These are phyloP conservation scores for Habrosyne pyritoides DNA, from an alignment of 2,888 invertebrate genomes.

Conservation along the genomic window DNA sequence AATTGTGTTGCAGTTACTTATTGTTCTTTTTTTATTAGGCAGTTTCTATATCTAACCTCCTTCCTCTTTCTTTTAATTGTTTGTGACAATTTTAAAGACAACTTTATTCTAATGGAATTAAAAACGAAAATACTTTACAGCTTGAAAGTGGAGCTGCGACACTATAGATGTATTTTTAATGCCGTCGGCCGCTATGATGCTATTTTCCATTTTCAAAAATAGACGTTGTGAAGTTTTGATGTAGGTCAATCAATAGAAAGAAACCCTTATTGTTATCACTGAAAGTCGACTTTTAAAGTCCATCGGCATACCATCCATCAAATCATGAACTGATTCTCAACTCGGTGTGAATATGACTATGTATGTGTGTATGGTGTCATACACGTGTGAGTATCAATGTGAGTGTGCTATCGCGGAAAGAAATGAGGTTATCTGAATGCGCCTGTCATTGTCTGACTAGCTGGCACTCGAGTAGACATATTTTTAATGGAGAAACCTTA, in stretches of 20 bases:
- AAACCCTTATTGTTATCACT: background rate
- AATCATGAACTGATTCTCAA: slow-evolving; percentile 12
- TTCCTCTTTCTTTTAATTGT: too few relatives aligned
- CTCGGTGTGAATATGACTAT: slow-evolving; percentile 7
- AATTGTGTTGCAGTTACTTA: background rate
- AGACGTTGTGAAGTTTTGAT: background rate
- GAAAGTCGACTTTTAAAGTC: background rate
- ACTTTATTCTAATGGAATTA: too few relatives aligned
- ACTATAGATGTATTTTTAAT: background rate
- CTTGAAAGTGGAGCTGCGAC: too few relatives aligned
- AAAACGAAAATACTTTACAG: too few relatives aligned
- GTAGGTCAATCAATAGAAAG: background rate
- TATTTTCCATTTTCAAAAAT: background rate
- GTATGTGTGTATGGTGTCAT: slow-evolving; percentile 29
- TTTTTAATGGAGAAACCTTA: slow-evolving; percentile 5
- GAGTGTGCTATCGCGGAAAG: slow-evolving; percentile 73
- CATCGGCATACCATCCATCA: background rate
- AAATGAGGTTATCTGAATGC: slow-evolving; percentile 82
- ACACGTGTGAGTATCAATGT: slow-evolving; percentile 34
- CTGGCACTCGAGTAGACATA: slow-evolving; percentile 47
- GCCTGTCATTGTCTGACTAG: slow-evolving; percentile 74
- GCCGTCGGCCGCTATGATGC: background rate
- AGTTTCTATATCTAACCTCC: too few relatives aligned
- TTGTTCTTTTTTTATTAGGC: background rate
- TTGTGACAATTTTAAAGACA: too few relatives aligned